Evolutionary conservation across 2,113 vertebrate species (phyloP), one percentile per base, ranked within the genome.

Genomic region (Mesitornis unicolor): DNA sequence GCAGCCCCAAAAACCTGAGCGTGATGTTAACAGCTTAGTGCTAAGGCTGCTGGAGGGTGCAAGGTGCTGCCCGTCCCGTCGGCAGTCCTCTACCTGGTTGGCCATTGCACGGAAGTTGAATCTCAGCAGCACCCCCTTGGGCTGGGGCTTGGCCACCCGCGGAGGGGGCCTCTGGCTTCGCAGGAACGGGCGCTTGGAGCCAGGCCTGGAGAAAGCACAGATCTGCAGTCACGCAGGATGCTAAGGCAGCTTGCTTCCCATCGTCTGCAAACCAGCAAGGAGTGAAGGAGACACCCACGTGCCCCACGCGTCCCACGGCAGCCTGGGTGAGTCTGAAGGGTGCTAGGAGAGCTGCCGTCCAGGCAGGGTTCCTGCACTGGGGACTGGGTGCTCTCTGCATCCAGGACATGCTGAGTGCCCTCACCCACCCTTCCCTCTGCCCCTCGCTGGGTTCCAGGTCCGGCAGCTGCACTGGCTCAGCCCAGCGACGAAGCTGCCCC

Each of bases 31-130:
- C 29, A 68, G 87, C 80, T 84, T 71, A 78, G 89, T 5, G 40
- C 56, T 65, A 68, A 50, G 82, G 90, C 82, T 79, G 92, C 89
- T 74, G 94, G 78, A 54, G 81, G 77, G 64, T 50, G 77, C 57
- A 31, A 40, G 84, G 67, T 1, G 82, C 43, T 3, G 21, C 93
- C 68, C 81, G 86, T 81, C 65, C 84, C 1, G 43, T 79, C 4
- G 89, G 54, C 57, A 69, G 29, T 92, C 93, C 84, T 77, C 95
- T 97, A 98, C 98, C 97, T 98, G 98, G 95, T 98, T 98, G 84
- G 95, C 97, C 77, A 97, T 95, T 2, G 96, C 98, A 3, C 93
- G 96, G 90, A 98, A 98, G 87, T 98, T 98, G 94, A 97, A 98
- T 24, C 96, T 96, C 75, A 98, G 85, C 65, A 87, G 79, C 56